A percentile compares a stretch with the other conserved stretches of the same genome.
These are phyloP conservation scores for Sandelia bainsii DNA, from an alignment of 2,797 vertebrate species.

Conservation along the genomic window DNA sequence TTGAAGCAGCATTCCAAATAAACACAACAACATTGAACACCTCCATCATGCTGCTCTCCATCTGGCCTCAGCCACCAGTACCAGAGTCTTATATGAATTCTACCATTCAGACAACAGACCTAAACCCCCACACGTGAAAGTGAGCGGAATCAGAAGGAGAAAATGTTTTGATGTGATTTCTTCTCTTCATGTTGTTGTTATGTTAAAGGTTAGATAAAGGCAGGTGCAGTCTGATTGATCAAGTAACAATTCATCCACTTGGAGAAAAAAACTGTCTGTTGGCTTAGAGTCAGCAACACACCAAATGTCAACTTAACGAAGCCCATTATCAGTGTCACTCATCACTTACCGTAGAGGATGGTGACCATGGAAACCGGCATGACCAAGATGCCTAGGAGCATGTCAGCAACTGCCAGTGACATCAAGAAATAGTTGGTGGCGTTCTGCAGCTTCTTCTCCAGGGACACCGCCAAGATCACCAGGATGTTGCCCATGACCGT, in stretches of 20 bases:
- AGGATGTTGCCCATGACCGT: slow-evolving; percentile 97
- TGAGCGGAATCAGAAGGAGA: not conserved
- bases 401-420: slow-evolving; percentile 96
- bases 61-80: slow-evolving; percentile 9
- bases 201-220: not conserved
- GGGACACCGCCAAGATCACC: slow-evolving; percentile 96
- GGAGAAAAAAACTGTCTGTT: not conserved
- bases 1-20: slow-evolving; percentile 14
- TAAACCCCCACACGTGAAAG: not conserved
- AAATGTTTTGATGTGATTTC: not conserved
- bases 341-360: slow-evolving; percentile 93
- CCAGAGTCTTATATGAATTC: slow-evolving; percentile 1
- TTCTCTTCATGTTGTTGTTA: not conserved
- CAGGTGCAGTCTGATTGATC: slow-evolving; percentile 11
- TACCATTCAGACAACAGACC: not conserved
- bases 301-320: slow-evolving; percentile 43
- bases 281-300: slow-evolving; percentile 30
- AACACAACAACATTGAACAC: slow-evolving; percentile 42
- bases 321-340: slow-evolving; percentile 10
- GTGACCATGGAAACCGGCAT: slow-evolving; percentile 98
- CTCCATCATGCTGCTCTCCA: slow-evolving; percentile 53
- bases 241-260: not conserved
- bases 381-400: slow-evolving; percentile 96
- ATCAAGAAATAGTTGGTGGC: slow-evolving; percentile 99
- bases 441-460: slow-evolving; percentile 98